A percentile compares a stretch with the other conserved stretches of the same genome.
phyloP scores from a whole-genome alignment of 1,140 invertebrate species.

The Pseudoatta argentina region DNA sequence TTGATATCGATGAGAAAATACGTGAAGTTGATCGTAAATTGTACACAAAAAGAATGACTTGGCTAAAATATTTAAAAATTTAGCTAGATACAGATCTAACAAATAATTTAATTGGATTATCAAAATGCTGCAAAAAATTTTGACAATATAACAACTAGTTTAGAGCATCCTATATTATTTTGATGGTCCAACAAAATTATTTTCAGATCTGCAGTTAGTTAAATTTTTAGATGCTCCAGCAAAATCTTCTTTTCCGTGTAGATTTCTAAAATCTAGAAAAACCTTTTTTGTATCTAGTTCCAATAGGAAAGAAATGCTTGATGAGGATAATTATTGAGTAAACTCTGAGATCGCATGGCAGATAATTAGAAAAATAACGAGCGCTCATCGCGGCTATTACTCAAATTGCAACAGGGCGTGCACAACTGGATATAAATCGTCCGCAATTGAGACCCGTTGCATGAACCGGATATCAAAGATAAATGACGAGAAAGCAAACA shows the following conservation, averaged over 20 bases:
- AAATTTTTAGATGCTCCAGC: not conserved
- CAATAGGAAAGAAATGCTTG: not conserved
- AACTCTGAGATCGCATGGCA: not conserved
- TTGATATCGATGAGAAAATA: not conserved
- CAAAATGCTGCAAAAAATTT: too few species aligned
- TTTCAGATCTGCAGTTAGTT: too few species aligned
- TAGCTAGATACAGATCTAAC: too few species aligned
- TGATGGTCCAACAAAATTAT: too few species aligned
- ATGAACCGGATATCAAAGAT: not conserved
- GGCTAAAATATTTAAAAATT: too few species aligned
- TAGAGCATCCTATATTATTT: too few species aligned
- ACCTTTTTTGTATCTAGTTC: not conserved
- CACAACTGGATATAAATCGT: slow-evolving; percentile 23
- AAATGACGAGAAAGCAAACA: slow-evolving; percentile 12
- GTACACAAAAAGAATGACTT: too few species aligned
- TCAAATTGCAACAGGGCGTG: slow-evolving; percentile 17
- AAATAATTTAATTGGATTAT: too few species aligned
- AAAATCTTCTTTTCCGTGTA: not conserved
- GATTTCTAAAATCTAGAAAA: not conserved
- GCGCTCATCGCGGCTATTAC: not conserved
- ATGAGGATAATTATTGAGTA: not conserved
- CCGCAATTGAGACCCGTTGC: not conserved
- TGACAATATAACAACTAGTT: too few species aligned
- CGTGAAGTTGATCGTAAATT: not conserved
- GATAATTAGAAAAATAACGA: not conserved